These are phyloP conservation scores for Grallaria varia DNA, from an alignment of 2,113 vertebrate genomes.

Conservation along the genomic window DNA sequence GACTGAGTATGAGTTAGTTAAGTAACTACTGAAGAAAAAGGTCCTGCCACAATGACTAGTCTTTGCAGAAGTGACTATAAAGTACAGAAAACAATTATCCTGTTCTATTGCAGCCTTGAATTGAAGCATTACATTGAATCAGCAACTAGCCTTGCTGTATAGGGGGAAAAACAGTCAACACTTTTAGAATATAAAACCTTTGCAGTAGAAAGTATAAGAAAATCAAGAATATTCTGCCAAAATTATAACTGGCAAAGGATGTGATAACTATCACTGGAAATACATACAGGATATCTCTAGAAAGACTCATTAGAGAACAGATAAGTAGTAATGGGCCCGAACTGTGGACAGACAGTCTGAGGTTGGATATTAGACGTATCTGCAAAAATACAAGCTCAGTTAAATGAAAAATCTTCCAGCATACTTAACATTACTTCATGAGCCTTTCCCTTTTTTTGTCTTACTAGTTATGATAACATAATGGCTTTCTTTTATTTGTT, in stretches of 20 bases:
- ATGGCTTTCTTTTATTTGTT: not conserved
- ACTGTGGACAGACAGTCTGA: not conserved
- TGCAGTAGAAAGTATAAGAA: not conserved
- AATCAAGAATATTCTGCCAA: not conserved
- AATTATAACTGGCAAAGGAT: not conserved
- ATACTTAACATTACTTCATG: not conserved
- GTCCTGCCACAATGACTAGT: not conserved
- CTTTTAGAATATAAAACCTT: not conserved
- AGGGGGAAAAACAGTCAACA: not conserved
- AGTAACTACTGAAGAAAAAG: not conserved
- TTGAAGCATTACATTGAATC: not conserved
- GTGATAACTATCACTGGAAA: not conserved
- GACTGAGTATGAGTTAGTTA: not conserved
- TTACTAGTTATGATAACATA: not conserved
- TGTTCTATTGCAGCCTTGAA: not conserved
- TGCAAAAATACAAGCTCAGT: not conserved
- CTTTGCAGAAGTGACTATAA: not conserved
- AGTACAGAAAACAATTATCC: not conserved
- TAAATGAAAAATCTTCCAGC: not conserved
- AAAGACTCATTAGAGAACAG: not conserved
- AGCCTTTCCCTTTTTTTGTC: fast-evolving
- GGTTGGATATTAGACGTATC: not conserved
- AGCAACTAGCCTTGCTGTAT: not conserved
- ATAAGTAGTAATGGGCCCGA: not conserved
- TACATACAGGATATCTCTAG: not conserved